phyloP scores from a whole-genome alignment of 2,113 vertebrate species.

The Mustela nigripes region DNA sequence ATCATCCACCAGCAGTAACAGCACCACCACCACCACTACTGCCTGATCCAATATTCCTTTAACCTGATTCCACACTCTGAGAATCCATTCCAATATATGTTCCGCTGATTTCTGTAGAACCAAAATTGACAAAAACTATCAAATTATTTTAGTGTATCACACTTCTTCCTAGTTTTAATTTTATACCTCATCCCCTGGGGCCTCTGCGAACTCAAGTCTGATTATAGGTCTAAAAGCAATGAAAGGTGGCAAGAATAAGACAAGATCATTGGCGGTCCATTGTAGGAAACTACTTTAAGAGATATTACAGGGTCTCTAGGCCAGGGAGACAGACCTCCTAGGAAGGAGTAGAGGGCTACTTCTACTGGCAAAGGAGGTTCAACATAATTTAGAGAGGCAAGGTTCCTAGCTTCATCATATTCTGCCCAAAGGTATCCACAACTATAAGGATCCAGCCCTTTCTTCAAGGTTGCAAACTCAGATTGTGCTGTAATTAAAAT shows the following conservation, averaged over 20 bases:
- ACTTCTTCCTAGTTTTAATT: background rate
- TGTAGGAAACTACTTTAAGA: background rate
- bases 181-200: background rate
- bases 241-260: background rate
- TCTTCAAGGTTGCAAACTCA: background rate
- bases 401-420: background rate
- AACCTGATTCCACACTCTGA: background rate
- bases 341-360: background rate
- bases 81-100: background rate
- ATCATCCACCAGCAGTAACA: background rate
- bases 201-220: background rate
- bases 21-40: background rate
- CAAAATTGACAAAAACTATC: background rate
- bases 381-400: background rate
- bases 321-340: background rate
- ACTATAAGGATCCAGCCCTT: background rate
- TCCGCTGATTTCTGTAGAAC: background rate
- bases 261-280: background rate
- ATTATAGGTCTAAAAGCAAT: background rate
- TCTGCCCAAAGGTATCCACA: background rate
- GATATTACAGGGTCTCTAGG: background rate
- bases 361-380: background rate
- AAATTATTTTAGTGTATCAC: background rate
- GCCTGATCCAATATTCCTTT: background rate
- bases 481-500: background rate